Conservation (phyloP, 2,888 invertebrate genomes). For the Drosophila kambysellisi region DNA sequence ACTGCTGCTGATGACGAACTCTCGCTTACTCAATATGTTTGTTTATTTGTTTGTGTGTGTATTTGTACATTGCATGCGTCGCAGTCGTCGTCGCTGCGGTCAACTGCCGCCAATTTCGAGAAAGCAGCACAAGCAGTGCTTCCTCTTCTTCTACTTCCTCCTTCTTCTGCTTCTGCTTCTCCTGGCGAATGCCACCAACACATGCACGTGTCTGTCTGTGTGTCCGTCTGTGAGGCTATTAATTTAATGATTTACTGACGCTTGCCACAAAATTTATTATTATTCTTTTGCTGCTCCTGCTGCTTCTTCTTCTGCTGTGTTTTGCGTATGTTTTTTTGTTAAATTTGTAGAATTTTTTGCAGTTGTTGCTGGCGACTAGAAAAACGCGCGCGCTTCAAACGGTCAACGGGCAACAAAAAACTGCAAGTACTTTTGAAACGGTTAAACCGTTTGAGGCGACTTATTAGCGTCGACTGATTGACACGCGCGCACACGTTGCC, state of each 20-base stretch:
- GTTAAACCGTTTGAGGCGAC: conserved; percentile 48
- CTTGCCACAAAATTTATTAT: conserved; percentile 74
- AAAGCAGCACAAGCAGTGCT: conserved; percentile 42
- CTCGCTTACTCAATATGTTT: conserved; percentile 50
- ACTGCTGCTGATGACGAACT: conserved; percentile 66
- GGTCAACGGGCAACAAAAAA: conserved; percentile 10
- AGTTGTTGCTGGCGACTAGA: conserved; percentile 40
- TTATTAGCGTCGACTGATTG: conserved; percentile 62
- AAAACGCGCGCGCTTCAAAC: conserved; percentile 41
- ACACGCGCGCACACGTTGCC: conserved; percentile 59
- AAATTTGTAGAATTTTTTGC: conserved; percentile 6
- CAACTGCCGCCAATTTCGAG: conserved; percentile 75
- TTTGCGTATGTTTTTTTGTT: conserved; percentile 17
- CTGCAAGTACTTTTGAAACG: conserved; percentile 24
- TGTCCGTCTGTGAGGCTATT: conserved; percentile 54
- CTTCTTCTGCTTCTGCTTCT: conserved; percentile 19
- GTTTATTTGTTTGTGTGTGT: conserved; percentile 27
- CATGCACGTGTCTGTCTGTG: conserved; percentile 29
- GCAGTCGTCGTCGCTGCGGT: conserved; percentile 62
- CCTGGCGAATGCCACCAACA: conserved; percentile 46
- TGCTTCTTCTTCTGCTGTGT: conserved; percentile 8
- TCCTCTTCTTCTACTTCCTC: conserved; percentile 17
- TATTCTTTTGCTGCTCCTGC: conserved; percentile 35
- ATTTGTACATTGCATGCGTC: conserved; percentile 50
- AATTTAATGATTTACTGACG: conserved; percentile 80